Evolutionary conservation across 2,113 vertebrate species (phyloP), one percentile per base, ranked within the genome.

Genomic region (Varanus salvator): DNA sequence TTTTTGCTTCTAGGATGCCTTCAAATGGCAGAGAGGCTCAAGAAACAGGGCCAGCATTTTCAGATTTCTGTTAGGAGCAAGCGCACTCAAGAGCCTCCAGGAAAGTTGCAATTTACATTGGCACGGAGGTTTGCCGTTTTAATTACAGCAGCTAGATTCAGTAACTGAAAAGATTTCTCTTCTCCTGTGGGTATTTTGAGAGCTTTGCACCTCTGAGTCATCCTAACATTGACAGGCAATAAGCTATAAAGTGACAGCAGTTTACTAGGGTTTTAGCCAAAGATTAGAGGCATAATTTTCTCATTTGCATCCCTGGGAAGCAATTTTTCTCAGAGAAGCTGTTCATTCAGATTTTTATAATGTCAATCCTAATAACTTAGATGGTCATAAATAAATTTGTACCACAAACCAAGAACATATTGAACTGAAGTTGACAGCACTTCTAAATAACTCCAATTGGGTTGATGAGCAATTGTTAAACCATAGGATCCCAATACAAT

Each of bases 201-300:
- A 60, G 80, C n/a, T 82, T 82, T 64, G 80, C n/a, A 38, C 31
- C n/a, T 82, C 57, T 82, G 80, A 82, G 31, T 82, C 80, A 34
- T 82, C 57, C n/a, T 38, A 82, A 64, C 80, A 82, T 38, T 82
- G 80, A 82, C 54, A 82, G 64, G 80, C 80, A 82, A 64, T 82
- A 38, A 64, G 31, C 80, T 38, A 9, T 34, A 64, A 82, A 82
- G 80, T 82, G 80, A 82, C 80, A 64, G 54, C 17, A 82, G 19
- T 82, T 82, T 82, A 82, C 57, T 38, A 38, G 54, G 80, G 57
- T 82, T 82, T 82, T 31, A 82, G 80, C 57, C 57, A 66, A 2
- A 82, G 80, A 82, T 64, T 38, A 82, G 57, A 34, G 21, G n/a
- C 54, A 82, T 64, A 60, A 82, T 82, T 82, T 80, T 34, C 80